Evolutionary conservation across 2,113 vertebrate species (phyloP), one percentile per base, ranked within the genome.

Genomic region (Hiodon alosoides): DNA sequence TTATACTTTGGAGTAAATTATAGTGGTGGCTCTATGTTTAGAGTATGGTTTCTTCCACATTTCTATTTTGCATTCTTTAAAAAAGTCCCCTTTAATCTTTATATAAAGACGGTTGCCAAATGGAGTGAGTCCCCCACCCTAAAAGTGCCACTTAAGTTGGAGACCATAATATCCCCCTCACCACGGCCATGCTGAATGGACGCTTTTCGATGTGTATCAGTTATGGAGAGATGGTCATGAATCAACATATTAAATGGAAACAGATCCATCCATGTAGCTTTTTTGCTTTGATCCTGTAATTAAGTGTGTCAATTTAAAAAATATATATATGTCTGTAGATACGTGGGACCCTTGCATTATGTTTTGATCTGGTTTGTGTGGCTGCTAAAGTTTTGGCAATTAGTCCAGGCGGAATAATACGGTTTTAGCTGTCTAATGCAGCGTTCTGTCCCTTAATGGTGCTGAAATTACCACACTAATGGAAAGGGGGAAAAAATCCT

Each of bases 241-340:
- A 2, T 53, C 6, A 67, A 58, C 11, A 3, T 64, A 67, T 77
- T 77, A 67, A 77, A 54, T 60, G 53, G 47, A 77, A 72, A 67
- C 70, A 72, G 76, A 71, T 17, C 58, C 48, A 14, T 66, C 10
- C n/a, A 1, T 17, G 31, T 7, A 67, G 46, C 62, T 11, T 64
- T 51, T 9, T 53, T 16, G 50, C 59, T 67, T 16, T 71, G 51
- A 76, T 48, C 16, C 3, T 48, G 47, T 71, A 70, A 64, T 76
- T 53, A 62, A 50, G 54, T 10, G 14, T 59, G 10, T 68, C 70
- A 71, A 48, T 71, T 47, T 70, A 31, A 9, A 10, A 51, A 57
- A 55, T 7, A 65, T 46, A 71, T 14, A 59, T 50, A 16, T 57
- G 47, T 31, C 9, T n/a, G 17, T 57, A 70, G 7, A 55, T 70